phyloP scores from a whole-genome alignment of 2,888 invertebrate species.

The Drosophila subquinaria region DNA sequence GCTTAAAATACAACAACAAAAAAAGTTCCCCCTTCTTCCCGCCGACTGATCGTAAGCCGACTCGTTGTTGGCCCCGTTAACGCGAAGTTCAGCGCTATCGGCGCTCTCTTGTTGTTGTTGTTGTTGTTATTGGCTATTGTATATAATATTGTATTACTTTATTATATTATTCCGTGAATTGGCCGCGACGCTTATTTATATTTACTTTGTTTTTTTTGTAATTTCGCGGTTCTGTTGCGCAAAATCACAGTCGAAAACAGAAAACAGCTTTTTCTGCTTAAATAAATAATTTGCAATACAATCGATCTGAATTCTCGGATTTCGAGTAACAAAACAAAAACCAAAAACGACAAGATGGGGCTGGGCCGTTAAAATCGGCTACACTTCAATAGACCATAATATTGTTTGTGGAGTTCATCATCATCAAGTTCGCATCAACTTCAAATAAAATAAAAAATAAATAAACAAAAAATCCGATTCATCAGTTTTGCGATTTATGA shows the following conservation, averaged over 20 bases:
- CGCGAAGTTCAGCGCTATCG: conserved; percentile 49
- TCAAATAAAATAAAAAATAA: not conserved
- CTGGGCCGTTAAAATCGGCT: conserved; percentile 17
- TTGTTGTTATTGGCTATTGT: conserved; percentile 26
- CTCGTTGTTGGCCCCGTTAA: conserved; percentile 51
- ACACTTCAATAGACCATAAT: conserved; percentile 10
- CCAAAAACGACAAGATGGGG: conserved; percentile 14
- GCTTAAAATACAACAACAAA: not conserved
- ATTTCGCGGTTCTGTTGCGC: conserved; percentile 33
- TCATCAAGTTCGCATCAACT: not conserved
- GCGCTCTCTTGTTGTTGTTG: conserved; percentile 15
- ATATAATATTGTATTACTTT: conserved; percentile 52
- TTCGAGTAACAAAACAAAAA: conserved; percentile 14
- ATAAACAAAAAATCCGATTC: conserved; percentile 35
- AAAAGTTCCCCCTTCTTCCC: not conserved
- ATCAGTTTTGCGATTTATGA: conserved; percentile 49
- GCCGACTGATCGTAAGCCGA: conserved; percentile 15
- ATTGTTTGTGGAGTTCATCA: not conserved
- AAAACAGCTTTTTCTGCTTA: conserved; percentile 48
- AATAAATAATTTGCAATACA: conserved; percentile 44
- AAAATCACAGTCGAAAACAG: conserved; percentile 16
- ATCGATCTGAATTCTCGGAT: conserved; percentile 44
- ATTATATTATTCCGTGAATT: conserved; percentile 58
- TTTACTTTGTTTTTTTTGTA: conserved; percentile 14
- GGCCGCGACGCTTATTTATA: conserved; percentile 48